A percentile compares a stretch with the other conserved stretches of the same genome.
These are phyloP conservation scores for Odontophorus gujanensis DNA, from an alignment of 2,113 vertebrate genomes.

Conservation along the genomic window DNA sequence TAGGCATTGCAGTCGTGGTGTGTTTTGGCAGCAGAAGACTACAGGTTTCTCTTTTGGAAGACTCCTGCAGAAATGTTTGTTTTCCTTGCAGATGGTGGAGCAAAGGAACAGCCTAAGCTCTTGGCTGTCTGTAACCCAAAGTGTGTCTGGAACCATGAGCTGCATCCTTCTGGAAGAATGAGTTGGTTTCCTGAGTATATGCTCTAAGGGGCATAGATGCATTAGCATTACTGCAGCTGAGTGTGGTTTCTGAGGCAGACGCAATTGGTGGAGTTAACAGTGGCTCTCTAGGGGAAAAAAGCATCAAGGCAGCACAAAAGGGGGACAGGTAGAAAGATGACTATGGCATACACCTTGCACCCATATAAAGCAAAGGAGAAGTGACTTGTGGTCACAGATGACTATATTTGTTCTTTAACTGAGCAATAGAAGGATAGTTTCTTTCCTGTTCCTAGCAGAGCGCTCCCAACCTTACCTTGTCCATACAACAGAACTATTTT, in stretches of 20 bases:
- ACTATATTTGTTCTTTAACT: background rate
- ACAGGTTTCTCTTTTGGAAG: background rate
- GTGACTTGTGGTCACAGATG: background rate
- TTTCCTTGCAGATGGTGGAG: background rate
- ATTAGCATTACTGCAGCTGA: background rate
- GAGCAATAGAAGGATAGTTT: background rate
- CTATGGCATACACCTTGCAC: too few relatives aligned
- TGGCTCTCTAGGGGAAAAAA: background rate
- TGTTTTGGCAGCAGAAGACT: background rate
- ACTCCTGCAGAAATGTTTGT: background rate
- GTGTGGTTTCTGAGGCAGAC: background rate
- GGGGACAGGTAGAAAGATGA: background rate
- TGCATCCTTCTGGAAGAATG: background rate
- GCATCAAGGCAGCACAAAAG: background rate
- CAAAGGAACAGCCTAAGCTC: background rate
- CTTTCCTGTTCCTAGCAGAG: background rate
- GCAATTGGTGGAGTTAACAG: background rate
- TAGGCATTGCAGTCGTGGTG: background rate
- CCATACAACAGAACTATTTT: background rate
- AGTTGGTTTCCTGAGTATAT: background rate
- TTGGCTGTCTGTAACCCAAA: background rate
- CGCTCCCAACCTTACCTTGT: background rate
- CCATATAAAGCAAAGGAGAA: background rate
- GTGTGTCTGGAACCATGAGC: background rate
- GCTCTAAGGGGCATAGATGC: background rate